Base-by-base conservation (phyloP, 2,888 invertebrate species). In the Syrphus vitripennis region DNA sequence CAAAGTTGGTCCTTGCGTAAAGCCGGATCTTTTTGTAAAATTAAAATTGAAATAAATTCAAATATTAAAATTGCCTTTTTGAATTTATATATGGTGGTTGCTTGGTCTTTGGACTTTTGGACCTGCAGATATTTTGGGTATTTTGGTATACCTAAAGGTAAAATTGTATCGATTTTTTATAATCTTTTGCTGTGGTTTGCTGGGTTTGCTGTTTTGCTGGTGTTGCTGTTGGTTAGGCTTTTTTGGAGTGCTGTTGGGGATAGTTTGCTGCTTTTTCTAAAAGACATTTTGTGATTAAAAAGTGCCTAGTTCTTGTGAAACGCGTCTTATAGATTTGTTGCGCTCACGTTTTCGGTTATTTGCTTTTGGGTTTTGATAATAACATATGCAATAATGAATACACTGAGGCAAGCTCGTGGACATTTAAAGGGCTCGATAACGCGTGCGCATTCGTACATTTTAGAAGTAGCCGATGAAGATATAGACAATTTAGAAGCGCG, bases 401-500 rank as follows among this genome's bases (percentile, higher is more conserved):
- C 45, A 16, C 31, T 65, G 21, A 65, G 29, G 48, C 65, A 65
- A 31, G 29, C 65, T 29, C 48, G 65, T 29, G 65, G 48, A 48
- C 65, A 65, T 48, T 48, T 48, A 16, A 65, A 45, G 42, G 45
- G 45, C 53, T 50, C 69, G 16, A n/a, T n/a, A n/a, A n/a, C n/a
- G n/a, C n/a, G n/a, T n/a, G n/a, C n/a, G n/a, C n/a, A n/a, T n/a
- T n/a, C 48, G 4, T 48, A 21, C 12, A 48, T 48, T 19, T 12
- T 59, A 55, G 40, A 70, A 16, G 26, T 53, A 24, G 55, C 34
- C 45, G 48, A 45, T 42, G 59, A 59, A 72, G 24, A 61, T 16
- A 48, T 48, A 19, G 16, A 16, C n/a, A 1, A 59, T 61, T 37
- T 37, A 48, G 48, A 48, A 48, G 21, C 48, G 40, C 61, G 40